phyloP scores from a whole-genome alignment of 2,113 vertebrate species.

The Polypterus bichir region DNA sequence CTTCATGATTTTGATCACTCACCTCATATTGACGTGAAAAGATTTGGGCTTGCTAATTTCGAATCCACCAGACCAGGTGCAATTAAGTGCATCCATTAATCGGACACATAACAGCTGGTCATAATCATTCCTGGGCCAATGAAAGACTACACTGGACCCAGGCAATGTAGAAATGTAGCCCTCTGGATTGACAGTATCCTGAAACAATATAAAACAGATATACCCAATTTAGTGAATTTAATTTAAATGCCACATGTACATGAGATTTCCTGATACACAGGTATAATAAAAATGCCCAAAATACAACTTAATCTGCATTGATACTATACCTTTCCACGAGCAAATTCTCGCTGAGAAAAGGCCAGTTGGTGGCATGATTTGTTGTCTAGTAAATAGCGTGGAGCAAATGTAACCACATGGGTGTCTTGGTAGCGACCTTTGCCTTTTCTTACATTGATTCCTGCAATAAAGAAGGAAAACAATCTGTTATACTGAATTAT shows the following conservation, averaged over 20 bases:
- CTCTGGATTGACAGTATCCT: constrained; percentile 77
- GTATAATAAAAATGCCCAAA: too few relatives aligned
- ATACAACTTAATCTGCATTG: too few relatives aligned
- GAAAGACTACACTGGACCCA: constrained; percentile 90
- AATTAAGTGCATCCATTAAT: constrained; percentile 78
- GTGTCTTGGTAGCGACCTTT: constrained; percentile 85
- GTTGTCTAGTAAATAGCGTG: constrained; percentile 88
- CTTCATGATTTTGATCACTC: not conserved
- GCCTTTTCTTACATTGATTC: constrained; percentile 88
- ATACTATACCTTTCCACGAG: constrained; percentile 69
- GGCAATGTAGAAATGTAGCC: constrained; percentile 93
- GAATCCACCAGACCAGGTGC: constrained; percentile 92
- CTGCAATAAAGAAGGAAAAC: constrained; percentile 32
- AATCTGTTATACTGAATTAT: too few relatives aligned
- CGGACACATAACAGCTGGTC: constrained; percentile 89
- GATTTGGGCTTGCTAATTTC: constrained; percentile 93
- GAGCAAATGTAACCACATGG: constrained; percentile 88
- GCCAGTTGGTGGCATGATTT: constrained; percentile 81
- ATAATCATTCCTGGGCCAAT: constrained; percentile 94
- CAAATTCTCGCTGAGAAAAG: constrained; percentile 89
- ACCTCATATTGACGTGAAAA: constrained; percentile 98
- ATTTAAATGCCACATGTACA: too few relatives aligned
- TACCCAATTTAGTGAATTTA: not conserved
- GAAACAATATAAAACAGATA: not conserved
- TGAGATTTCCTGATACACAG: too few relatives aligned